A percentile compares a stretch with the other conserved stretches of the same genome.
Evolutionary conservation across 2,113 vertebrate species (phyloP).

Genomic region (Dicentrarchus labrax): DNA sequence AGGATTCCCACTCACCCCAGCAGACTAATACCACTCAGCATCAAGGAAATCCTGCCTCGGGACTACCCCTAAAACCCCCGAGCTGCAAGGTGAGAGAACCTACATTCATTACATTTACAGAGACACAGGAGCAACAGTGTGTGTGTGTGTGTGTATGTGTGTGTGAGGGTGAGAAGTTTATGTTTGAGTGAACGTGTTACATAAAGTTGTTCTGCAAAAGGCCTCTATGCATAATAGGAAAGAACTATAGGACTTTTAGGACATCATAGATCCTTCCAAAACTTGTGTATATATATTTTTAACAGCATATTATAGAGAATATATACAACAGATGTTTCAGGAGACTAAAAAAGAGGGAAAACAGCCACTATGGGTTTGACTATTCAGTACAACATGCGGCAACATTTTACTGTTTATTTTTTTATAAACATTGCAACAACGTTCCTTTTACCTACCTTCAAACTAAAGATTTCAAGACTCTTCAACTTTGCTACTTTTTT

Average conservation of each 20-base stretch:
- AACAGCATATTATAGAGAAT: not conserved
- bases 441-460: not conserved
- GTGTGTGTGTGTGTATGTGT: slow-evolving; percentile 12
- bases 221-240: not conserved
- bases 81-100: slow-evolving; percentile 89
- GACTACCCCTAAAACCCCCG: slow-evolving; percentile 92
- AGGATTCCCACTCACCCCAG: slow-evolving; percentile 91
- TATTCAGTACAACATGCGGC: not conserved
- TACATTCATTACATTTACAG: slow-evolving; percentile 44
- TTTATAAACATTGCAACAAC: no score
- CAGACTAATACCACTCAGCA: slow-evolving; percentile 89
- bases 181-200: not conserved
- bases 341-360: not conserved
- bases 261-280: not conserved
- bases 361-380: not conserved
- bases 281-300: not conserved
- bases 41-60: slow-evolving; percentile 89
- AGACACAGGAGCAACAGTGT: slow-evolving; percentile 12
- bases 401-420: no score
- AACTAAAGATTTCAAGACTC: not conserved
- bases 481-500: not conserved
- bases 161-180: not conserved
- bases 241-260: not conserved
- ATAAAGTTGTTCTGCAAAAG: slow-evolving; percentile 16
- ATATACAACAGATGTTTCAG: not conserved